Percentiles rank a stretch among this genome's conserved stretches.
Conservation (phyloP, 2,888 invertebrate genomes). For the Xanthia icteritia region DNA sequence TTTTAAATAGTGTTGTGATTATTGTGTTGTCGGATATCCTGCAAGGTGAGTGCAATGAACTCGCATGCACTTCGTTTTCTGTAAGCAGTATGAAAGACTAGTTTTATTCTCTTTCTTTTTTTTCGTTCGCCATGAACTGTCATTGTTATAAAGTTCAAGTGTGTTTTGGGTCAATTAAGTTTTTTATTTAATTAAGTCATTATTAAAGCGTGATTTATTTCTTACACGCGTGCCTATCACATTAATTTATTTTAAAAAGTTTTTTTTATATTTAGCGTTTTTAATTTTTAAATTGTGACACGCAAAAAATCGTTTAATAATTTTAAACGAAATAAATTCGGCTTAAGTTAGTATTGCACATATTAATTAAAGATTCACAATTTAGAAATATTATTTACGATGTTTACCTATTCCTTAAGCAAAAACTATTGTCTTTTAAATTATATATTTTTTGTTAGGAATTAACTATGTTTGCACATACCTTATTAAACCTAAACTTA, state of each 20-base stretch:
- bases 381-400: background rate
- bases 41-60: conserved; percentile 66
- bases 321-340: background rate
- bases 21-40: conserved; percentile 40
- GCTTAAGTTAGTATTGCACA: background rate
- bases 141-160: conserved; percentile 39
- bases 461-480: background rate
- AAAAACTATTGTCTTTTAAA: background rate
- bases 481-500: background rate
- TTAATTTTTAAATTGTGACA: background rate
- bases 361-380: background rate
- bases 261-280: background rate
- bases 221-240: background rate
- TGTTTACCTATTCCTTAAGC: background rate
- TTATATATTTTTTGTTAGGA: no score
- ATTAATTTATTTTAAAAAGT: background rate
- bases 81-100: conserved; percentile 20
- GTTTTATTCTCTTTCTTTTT: conserved; percentile 31
- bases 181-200: background rate
- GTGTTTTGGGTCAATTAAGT: conserved; percentile 13
- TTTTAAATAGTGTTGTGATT: conserved; percentile 34
- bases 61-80: conserved; percentile 47
- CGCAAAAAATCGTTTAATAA: background rate
- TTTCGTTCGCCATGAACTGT: conserved; percentile 36
- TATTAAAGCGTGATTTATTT: background rate